Base-by-base conservation (phyloP, 2,888 invertebrate species). In the Drosophila mimetica region DNA sequence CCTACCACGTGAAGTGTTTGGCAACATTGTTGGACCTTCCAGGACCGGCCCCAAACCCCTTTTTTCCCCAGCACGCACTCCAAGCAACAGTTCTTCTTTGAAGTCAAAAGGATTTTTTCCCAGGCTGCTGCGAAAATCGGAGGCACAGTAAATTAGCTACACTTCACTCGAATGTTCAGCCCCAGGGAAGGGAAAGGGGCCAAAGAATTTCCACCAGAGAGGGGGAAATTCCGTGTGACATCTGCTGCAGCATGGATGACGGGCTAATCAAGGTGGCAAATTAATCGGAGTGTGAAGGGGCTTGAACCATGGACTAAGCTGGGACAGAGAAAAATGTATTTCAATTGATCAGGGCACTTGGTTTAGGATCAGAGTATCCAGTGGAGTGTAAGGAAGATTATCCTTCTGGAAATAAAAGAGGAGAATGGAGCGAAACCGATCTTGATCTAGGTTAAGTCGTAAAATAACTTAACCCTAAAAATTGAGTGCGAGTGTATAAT, bases 41-140 rank as follows among this genome's bases (percentile, higher is more conserved):
- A 69, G 48, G 28, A 22, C 51, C 39, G 28, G 14, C 16, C 42
- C 20, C 9, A 7, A 13, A 9, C 44, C 47, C 16, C 42, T 41
- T 20, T 30, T 30, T 1, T 6, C 11, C 25, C 37, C 32, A 57
- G 72, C 47, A 53, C 48, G 71, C 75, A 72, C 84, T 76, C 75
- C 71, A 86, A 83, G 80, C 87, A 86, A 88, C 88, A 85, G 81
- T 88, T 85, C 70, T 71, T 85, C 86, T 82, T 82, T 82, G 81
- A 82, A 82, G 88, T 82, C 88, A 85, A 82, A 82, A 70, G 86
- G 58, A 69, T 57, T 46, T 46, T 44, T 46, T 46, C 46, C 74
- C 59, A 63, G 61, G 69, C 77, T 37, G 57, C 57, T 60, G 46
- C 42, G 30, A 61, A 57, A 61, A 42, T 71, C 58, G 51, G 51